Evolutionary conservation across 2,797 vertebrate genomes (phyloP), one percentile per base, ranked within the genome.

Genomic region (Microctenopoma steveboyesi): DNA sequence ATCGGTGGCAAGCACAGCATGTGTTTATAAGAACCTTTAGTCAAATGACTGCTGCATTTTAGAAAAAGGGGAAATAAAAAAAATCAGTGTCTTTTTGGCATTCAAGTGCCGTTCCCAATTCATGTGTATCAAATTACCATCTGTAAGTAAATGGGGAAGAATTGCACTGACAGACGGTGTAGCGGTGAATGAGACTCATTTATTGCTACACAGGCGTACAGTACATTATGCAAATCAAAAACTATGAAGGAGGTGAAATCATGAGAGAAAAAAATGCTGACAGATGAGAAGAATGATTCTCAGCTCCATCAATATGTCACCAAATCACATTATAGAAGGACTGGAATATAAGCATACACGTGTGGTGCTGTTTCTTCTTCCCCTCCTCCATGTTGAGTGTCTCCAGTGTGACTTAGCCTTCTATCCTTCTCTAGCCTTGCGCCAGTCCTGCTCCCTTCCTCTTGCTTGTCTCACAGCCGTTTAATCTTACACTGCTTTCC

Each of bases 81-180:
- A 52, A 69, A 67, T 63, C 25, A 3, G 39, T 30, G 54, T 69
- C 22, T 72, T 78, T 84, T 74, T 87, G 81, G 86, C 79, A 79
- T 82, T 82, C 40, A 48, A 27, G 49, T 27, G 40, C 76, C 52
- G 64, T 62, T 80, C 42, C 66, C 79, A 86, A 90, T 88, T 89
- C 81, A 88, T 86, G 88, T 88, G 88, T 83, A 79, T 92, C 88
- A 89, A 91, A 92, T 92, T 86, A 90, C 83, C 87, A 84, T 82
- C 80, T 86, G 71, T 90, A 86, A 89, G 86, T 88, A 84, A 89
- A 88, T 64, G 68, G 70, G 78, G 68, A 72, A 72, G 83, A 86
- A 88, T 82, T 57, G 78, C 27, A 12, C 70, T 79, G 90, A 90
- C 90, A 85, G 72, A 84, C 66, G 67, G 64, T 18, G 74, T 28